Conservation (phyloP, 2,888 invertebrate genomes). For the Baccha elongata region DNA sequence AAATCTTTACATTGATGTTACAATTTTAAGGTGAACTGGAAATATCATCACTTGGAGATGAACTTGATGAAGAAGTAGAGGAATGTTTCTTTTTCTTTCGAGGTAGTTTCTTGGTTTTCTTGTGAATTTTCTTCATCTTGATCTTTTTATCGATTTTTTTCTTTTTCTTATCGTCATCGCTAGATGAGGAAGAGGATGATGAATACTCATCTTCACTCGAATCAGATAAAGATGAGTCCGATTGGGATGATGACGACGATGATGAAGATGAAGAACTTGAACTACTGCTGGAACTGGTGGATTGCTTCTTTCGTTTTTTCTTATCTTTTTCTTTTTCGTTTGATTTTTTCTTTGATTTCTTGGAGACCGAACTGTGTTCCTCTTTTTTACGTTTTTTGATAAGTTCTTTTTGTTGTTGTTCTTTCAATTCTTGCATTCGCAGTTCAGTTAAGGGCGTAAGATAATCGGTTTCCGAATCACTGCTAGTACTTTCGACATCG, state of each 20-base stretch:
- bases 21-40: conserved; percentile 52
- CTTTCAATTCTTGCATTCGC: conserved; percentile 89
- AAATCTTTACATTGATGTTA: conserved; percentile 30
- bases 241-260: conserved; percentile 51
- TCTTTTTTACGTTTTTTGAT: conserved; percentile 70
- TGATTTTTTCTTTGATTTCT: conserved; percentile 68
- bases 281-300: conserved; percentile 47
- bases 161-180: conserved; percentile 79
- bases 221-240: conserved; percentile 76
- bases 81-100: conserved; percentile 77
- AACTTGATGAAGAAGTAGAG: conserved; percentile 43
- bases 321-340: conserved; percentile 42
- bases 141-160: conserved; percentile 76
- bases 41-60: conserved; percentile 40
- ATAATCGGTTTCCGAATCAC: conserved; percentile 91
- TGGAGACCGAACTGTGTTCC: conserved; percentile 32
- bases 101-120: conserved; percentile 77
- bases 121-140: conserved; percentile 79
- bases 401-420: conserved; percentile 86
- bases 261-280: conserved; percentile 25
- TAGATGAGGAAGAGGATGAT: conserved; percentile 76
- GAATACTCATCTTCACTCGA: conserved; percentile 81
- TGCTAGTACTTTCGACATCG: conserved; percentile 97
- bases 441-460: conserved; percentile 91
- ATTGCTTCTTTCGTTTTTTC: conserved; percentile 53